Base-by-base conservation (phyloP, 2,797 vertebrate species). In the Eulemur coronatus region DNA sequence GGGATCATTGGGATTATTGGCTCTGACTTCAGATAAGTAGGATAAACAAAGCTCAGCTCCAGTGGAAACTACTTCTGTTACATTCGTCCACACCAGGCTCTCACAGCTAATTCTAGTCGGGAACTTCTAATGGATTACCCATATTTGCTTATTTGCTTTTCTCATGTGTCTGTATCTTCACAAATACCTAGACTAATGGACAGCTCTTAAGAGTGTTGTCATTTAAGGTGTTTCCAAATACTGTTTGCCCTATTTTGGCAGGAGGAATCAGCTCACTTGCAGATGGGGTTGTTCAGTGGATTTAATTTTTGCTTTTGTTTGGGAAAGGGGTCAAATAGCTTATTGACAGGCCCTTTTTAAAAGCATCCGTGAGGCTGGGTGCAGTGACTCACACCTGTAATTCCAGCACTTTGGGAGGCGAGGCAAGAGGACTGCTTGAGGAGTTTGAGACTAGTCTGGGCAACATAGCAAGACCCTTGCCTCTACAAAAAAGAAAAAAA, bases 271-370 rank as follows among this genome's bases (percentile, higher is more conserved):
- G 63, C 70, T 94, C 46, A 84, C 18, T 88, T 73, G 73, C 10
- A 33, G 43, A 41, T 30, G 78, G 8, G 1, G 0, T 11, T 84
- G 28, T 33, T 20, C 13, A 28, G 76, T 43, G 48, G 67, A 59
- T 90, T 87, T 90, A 55, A 35, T 81, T 93, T 93, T 59, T 93
- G 73, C 18, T 95, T 78, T 85, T 82, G 22, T 84, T 96, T 85
- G 38, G 59, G 43, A 17, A 91, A 87, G 17, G 4, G 17, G 52
- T 84, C 9, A 79, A 84, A 93, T 79, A 86, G 24, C 26, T 89
- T 70, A 33, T 20, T 20, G 50, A 90, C 14, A 78, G 20, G 2
- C 22, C 18, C 26, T 61, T 95, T 91, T 73, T 28, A 41, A 75
- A 95, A 95, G 67, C 35, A 28, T n/a, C 10, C 13, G 18, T 76